Conservation (phyloP, 2,113 vertebrate genomes). For the Nothobranchius furzeri region DNA sequence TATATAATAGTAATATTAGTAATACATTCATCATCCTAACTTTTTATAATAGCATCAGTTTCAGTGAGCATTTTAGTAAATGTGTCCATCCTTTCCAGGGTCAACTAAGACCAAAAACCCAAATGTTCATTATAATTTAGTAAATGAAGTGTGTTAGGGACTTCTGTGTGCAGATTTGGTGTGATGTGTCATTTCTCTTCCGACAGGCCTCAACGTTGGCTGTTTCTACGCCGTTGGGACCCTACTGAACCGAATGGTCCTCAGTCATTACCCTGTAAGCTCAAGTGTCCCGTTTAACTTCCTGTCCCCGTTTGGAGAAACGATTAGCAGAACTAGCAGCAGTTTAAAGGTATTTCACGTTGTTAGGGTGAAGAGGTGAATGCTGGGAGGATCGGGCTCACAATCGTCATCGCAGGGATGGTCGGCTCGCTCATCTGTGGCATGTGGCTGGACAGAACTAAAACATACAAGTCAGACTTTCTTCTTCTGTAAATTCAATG, state of each 20-base stretch:
- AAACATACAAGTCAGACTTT: constrained; percentile 92
- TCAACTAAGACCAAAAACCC: too few relatives aligned
- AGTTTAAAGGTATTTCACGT: neutral
- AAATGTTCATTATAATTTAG: too few relatives aligned
- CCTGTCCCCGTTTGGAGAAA: too few relatives aligned
- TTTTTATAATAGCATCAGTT: too few relatives aligned
- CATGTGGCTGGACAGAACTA: constrained; percentile 93
- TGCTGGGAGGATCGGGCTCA: constrained; percentile 95
- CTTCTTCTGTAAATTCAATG: neutral
- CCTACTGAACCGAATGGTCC: constrained; percentile 92
- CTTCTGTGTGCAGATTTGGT: neutral
- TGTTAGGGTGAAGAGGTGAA: constrained; percentile 92
- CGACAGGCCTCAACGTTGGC: constrained; percentile 91
- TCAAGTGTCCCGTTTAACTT: neutral
- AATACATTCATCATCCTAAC: too few relatives aligned
- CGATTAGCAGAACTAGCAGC: too few relatives aligned
- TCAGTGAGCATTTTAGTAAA: too few relatives aligned
- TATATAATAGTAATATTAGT: too few relatives aligned
- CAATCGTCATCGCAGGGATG: constrained; percentile 92
- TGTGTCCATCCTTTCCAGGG: too few relatives aligned
- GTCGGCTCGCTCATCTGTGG: constrained; percentile 90
- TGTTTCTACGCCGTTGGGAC: constrained; percentile 94
- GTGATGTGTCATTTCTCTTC: neutral
- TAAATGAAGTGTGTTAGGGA: too few relatives aligned
- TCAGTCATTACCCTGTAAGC: constrained; percentile 89